Conservation (phyloP, 2,113 vertebrate species). For the Nibea albiflora region DNA sequence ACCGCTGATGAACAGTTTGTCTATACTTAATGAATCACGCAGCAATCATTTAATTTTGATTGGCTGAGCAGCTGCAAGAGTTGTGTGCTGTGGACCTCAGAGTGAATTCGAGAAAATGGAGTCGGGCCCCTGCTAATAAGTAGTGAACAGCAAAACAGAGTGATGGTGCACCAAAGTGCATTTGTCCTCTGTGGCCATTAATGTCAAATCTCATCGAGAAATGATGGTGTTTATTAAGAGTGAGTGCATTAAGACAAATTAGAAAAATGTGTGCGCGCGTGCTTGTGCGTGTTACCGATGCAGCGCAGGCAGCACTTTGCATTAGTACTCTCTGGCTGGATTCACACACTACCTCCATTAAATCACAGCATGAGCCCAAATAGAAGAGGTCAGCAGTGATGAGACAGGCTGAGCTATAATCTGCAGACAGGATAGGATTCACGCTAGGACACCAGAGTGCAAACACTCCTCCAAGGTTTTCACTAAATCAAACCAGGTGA, state of each 20-base stretch:
- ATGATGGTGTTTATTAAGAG: constrained; percentile 55
- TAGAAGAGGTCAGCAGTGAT: constrained; percentile 54
- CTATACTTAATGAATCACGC: constrained; percentile 69
- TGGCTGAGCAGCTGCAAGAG: constrained; percentile 41
- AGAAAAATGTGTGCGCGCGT: constrained; percentile 24
- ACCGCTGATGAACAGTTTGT: constrained; percentile 49
- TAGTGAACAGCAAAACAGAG: constrained; percentile 55
- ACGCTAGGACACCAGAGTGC: constrained; percentile 27
- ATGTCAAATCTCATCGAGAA: constrained; percentile 59
- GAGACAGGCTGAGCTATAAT: constrained; percentile 36
- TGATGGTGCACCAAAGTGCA: constrained; percentile 48
- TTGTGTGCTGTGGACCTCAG: constrained; percentile 52
- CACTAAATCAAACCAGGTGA: constrained; percentile 32
- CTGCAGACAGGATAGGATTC: constrained; percentile 42
- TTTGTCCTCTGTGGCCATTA: constrained; percentile 69
- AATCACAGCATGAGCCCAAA: constrained; percentile 58
- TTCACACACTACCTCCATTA: constrained; percentile 39
- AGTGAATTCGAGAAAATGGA: constrained; percentile 68
- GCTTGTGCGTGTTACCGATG: constrained; percentile 8
- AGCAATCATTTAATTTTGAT: constrained; percentile 67
- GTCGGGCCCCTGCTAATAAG: constrained; percentile 52
- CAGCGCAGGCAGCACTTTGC: constrained; percentile 10
- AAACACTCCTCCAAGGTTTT: constrained; percentile 40
- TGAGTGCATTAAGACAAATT: constrained; percentile 12
- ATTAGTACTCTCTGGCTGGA: constrained; percentile 19